phyloP scores from a whole-genome alignment of 1,140 invertebrate species.

The Acromyrmex heyeri region DNA sequence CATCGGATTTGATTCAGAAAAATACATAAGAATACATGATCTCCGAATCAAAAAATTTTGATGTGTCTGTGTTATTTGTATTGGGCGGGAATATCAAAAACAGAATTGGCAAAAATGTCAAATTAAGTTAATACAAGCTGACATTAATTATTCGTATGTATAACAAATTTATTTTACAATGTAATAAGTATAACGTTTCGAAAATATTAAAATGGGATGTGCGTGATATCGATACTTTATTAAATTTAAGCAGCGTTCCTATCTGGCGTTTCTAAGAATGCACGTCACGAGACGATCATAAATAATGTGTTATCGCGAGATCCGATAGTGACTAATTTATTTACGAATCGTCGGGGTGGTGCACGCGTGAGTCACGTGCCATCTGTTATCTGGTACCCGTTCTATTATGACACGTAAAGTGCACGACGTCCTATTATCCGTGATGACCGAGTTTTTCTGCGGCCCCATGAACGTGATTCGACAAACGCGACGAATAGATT shows the following conservation, averaged over 20 bases:
- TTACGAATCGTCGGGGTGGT: slow-evolving; percentile 79
- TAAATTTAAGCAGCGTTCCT: not conserved
- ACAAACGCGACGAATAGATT: not conserved
- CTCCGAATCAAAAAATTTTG: too few species aligned
- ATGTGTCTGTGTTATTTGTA: too few species aligned
- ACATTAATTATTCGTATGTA: too few species aligned
- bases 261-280: slow-evolving; percentile 58
- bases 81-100: too few species aligned
- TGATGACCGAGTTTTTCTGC: slow-evolving; percentile 61
- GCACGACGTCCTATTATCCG: slow-evolving; percentile 52
- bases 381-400: slow-evolving; percentile 80
- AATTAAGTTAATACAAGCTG: too few species aligned
- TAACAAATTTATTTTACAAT: too few species aligned
- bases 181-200: too few species aligned
- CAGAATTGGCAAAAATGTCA: too few species aligned
- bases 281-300: slow-evolving; percentile 81
- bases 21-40: too few species aligned
- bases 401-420: slow-evolving; percentile 81
- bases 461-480: slow-evolving; percentile 15
- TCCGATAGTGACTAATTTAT: slow-evolving; percentile 85
- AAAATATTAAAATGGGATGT: not conserved
- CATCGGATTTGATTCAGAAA: too few species aligned
- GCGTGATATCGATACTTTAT: not conserved
- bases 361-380: slow-evolving; percentile 84
- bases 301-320: slow-evolving; percentile 83